Evolutionary conservation across 2,888 invertebrate genomes (phyloP), one percentile per base, ranked within the genome.

Genomic region (Heliconius hortense): DNA sequence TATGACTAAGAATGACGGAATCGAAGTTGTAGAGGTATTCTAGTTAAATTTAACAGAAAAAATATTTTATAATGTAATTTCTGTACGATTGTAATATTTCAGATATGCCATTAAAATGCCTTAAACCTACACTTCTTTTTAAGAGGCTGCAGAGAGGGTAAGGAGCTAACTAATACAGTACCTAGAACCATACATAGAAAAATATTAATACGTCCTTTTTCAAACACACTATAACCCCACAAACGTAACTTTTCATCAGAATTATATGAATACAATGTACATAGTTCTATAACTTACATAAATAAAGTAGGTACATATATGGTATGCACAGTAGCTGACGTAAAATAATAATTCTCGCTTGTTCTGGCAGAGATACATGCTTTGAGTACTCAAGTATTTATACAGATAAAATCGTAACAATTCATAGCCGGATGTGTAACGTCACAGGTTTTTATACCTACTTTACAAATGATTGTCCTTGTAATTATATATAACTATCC

Each of bases 351-450:
- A 31, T 31, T 69, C 69, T 69, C 56, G 69, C 35, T 56, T 15
- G 53, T 35, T 56, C 69, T 69, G 69, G n/a, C 56, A 35, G 53
- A 24, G 69, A 18, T 56, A 68, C 28, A 68, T 21, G 68, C 39
- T 24, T 39, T 24, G 66, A 24, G 39, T 39, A 66, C 15, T 39
- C 53, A 56, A 24, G 39, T 39, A 66, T n/a, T 64, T 68, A 53
- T 56, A 24, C 31, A 31, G 69, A 69, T 69, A 69, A 69, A 69
- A 69, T 69, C 69, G 31, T 39, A 56, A 69, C 35, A 69, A 69
- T 69, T 31, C n/a, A 56, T 31, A 26, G 56, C 56, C 69, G 69
- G 69, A 69, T 69, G 69, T 56, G 24, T 69, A 18, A 56, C 69
- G 56, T 63, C 62, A 39, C 62, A 62, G 35, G 31, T 24, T 60